A percentile compares a stretch with the other conserved stretches of the same genome.
These are phyloP conservation scores for Platygyra sinensis DNA, from an alignment of 64 coral and sea anemone genomes.

Conservation along the genomic window DNA sequence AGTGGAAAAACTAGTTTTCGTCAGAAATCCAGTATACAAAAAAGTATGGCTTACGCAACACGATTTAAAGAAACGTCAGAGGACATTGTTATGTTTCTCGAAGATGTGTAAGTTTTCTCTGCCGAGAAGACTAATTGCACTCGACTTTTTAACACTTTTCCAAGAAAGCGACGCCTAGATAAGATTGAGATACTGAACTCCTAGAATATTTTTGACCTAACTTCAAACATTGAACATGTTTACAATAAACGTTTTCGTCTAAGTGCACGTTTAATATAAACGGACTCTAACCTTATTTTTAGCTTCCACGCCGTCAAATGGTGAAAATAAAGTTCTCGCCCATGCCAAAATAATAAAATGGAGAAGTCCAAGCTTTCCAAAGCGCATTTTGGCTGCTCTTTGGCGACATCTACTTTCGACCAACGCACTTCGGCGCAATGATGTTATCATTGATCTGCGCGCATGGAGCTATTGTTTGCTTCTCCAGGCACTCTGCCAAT, in stretches of 20 bases:
- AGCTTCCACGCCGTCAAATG: background rate
- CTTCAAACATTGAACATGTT: no score
- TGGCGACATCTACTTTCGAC: background rate
- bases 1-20: background rate
- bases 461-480: background rate
- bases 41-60: no score
- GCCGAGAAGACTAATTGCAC: no score
- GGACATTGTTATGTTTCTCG: no score
- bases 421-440: background rate
- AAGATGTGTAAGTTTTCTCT: no score
- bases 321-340: background rate
- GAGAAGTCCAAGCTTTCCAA: background rate
- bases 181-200: no score
- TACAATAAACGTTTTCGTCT: no score
- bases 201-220: no score
- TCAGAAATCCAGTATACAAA: no score
- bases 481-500: background rate
- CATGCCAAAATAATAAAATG: background rate
- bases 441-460: background rate
- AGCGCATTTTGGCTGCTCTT: background rate
- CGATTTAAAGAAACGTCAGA: no score
- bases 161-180: no score
- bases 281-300: constrained; percentile 17
- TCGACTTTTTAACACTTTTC: no score
- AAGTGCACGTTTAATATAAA: background rate